A percentile compares a stretch with the other conserved stretches of the same genome.
Conservation (phyloP, 2,888 invertebrate species). For the Temnothorax unifasciatus region DNA sequence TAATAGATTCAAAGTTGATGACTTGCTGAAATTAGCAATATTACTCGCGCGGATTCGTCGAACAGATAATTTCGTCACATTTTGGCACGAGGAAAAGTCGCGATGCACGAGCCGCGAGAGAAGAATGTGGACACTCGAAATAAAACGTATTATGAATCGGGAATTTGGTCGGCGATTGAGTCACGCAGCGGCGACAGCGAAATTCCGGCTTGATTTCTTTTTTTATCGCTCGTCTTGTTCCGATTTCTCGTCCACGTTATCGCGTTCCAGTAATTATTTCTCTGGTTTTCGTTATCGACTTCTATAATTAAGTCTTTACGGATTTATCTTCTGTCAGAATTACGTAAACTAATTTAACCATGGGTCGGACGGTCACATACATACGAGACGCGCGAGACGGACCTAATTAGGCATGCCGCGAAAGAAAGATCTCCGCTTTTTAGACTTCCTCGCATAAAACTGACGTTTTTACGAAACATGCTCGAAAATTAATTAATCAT, state of each 20-base stretch:
- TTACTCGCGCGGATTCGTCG: background rate
- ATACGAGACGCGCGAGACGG: background rate
- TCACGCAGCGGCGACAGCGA: conserved; percentile 7
- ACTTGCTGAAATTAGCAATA: conserved; percentile 25
- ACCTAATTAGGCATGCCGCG: conserved; percentile 6
- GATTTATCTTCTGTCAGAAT: conserved; percentile 70
- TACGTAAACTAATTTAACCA: conserved; percentile 68
- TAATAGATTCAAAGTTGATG: conserved; percentile 10
- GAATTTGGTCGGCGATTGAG: conserved; percentile 35
- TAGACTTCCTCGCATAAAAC: background rate
- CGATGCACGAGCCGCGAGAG: background rate
- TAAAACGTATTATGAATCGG: conserved; percentile 43
- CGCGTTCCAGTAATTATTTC: conserved; percentile 65
- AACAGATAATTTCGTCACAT: conserved; percentile 12
- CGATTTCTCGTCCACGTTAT: conserved; percentile 38
- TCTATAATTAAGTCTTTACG: conserved; percentile 71
- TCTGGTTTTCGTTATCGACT: conserved; percentile 65
- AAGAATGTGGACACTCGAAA: conserved; percentile 15
- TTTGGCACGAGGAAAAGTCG: conserved; percentile 16
- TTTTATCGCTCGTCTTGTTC: conserved; percentile 26
- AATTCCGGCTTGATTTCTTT: conserved; percentile 35
- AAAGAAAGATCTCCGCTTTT: conserved; percentile 18
- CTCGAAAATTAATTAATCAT: conserved; percentile 24
- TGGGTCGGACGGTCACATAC: conserved; percentile 9
- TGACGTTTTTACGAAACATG: conserved; percentile 14